Conservation (phyloP, 2,888 invertebrate genomes). For the Lysandra bellargus region DNA sequence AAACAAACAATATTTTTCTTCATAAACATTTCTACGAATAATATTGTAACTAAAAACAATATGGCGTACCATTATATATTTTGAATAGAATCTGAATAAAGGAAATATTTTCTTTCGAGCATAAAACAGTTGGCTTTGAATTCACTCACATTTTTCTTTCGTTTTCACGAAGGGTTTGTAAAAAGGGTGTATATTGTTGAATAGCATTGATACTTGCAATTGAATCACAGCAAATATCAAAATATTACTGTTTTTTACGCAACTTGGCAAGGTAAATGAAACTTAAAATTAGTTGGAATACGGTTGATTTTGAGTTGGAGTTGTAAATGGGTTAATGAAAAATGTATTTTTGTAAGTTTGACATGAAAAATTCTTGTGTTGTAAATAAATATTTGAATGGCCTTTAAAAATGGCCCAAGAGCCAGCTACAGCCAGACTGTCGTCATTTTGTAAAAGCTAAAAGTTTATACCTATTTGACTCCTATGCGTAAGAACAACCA, state of each 20-base stretch:
- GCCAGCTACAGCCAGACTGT: too few species aligned
- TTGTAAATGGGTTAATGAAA: background rate
- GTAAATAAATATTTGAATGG: too few species aligned
- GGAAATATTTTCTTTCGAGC: conserved; percentile 7
- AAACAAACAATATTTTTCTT: background rate
- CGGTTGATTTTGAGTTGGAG: background rate
- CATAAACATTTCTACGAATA: too few species aligned
- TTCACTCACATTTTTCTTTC: background rate
- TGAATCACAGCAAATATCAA: background rate
- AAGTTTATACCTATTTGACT: too few species aligned
- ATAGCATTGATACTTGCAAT: conserved; percentile 9
- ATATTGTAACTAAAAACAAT: background rate
- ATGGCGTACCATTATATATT: background rate
- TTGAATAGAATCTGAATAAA: background rate
- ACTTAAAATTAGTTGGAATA: background rate
- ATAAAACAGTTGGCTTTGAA: background rate
- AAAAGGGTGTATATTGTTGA: background rate
- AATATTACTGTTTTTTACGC: background rate
- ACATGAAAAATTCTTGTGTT: background rate
- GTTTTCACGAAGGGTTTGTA: background rate
- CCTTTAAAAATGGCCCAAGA: too few species aligned
- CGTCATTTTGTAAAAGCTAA: too few species aligned
- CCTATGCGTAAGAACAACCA: too few species aligned
- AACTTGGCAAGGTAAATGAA: background rate
- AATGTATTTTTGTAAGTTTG: background rate